phyloP scores from a whole-genome alignment of 2,113 vertebrate species.

The Bos taurus region DNA sequence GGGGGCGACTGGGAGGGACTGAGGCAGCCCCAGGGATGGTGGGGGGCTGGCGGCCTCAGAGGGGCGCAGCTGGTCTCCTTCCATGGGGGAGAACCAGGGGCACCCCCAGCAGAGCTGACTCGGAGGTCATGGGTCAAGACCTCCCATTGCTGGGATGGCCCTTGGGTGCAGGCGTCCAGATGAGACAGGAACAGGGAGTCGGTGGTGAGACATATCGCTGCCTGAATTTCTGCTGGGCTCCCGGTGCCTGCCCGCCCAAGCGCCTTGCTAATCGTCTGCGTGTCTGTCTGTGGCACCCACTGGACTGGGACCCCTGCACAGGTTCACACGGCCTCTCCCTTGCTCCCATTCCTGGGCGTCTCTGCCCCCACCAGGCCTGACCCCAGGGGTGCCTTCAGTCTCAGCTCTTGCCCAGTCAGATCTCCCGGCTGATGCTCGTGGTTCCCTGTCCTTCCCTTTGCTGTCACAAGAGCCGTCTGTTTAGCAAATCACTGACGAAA shows the following conservation, averaged over 20 bases:
- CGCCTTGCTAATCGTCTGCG: neutral
- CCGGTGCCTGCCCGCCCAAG: accelerated
- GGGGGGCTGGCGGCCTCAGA: accelerated
- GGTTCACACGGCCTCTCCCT: neutral
- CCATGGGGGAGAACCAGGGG: neutral
- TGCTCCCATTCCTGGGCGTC: accelerated
- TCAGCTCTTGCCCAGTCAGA: neutral
- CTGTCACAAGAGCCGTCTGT: too few species aligned
- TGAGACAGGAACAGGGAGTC: neutral
- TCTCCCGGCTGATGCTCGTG: accelerated
- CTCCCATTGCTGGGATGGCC: neutral
- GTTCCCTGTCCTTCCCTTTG: accelerated
- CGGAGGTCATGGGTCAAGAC: neutral
- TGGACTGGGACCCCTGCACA: neutral
- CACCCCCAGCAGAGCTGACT: neutral
- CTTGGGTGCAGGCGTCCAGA: neutral
- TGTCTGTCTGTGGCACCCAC: neutral
- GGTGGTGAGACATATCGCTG: neutral
- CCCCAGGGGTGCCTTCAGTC: neutral
- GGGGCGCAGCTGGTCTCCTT: neutral
- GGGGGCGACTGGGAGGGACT: neutral
- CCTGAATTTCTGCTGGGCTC: accelerated
- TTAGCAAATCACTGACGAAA: neutral
- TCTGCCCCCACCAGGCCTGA: neutral
- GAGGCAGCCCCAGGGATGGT: neutral